Evolutionary conservation across 1,140 invertebrate genomes (phyloP).

Genomic region (Danaus plexippus): DNA sequence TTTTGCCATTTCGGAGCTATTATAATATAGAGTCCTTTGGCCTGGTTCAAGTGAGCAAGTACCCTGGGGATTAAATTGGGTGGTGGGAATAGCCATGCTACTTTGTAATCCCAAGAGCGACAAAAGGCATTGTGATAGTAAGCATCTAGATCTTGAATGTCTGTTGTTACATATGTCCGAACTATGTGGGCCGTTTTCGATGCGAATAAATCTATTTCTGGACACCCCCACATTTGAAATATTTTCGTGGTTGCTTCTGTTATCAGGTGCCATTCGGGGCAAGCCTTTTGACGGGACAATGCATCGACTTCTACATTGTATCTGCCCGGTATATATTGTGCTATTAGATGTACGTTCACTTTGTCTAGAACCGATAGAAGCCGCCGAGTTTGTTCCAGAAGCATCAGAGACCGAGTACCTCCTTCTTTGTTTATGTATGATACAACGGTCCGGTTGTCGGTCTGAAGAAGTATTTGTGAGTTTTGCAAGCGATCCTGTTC

Average conservation of each 20-base stretch:
- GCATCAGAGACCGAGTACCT: slow-evolving; percentile 35
- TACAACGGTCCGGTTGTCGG: slow-evolving; percentile 45
- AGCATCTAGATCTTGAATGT: slow-evolving; percentile 27
- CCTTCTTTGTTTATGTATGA: slow-evolving; percentile 44
- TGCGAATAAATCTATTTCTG: slow-evolving; percentile 46
- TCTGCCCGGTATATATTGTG: slow-evolving; percentile 19
- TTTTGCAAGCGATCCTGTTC: slow-evolving; percentile 20
- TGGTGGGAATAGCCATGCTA: slow-evolving; percentile 49
- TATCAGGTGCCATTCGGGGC: slow-evolving; percentile 13
- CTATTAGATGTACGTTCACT: slow-evolving; percentile 17
- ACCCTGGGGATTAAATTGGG: slow-evolving; percentile 27
- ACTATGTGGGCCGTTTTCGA: slow-evolving; percentile 26
- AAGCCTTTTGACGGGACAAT: slow-evolving; percentile 8
- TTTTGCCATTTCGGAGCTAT: slow-evolving; percentile 30
- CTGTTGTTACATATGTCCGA: slow-evolving; percentile 31
- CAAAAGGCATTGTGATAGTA: slow-evolving; percentile 35
- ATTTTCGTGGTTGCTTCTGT: slow-evolving; percentile 3
- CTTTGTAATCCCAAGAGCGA: slow-evolving; percentile 32
- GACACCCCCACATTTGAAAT: slow-evolving; percentile 33
- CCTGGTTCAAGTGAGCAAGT: slow-evolving; percentile 17
- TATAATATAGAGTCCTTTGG: slow-evolving; percentile 19
- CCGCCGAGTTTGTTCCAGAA: slow-evolving; percentile 33
- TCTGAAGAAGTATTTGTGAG: slow-evolving; percentile 30
- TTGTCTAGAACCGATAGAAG: slow-evolving; percentile 31
- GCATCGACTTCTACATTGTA: slow-evolving; percentile 24